Conservation (phyloP, 2,113 vertebrate species). For the Chamaetylas fuelleborni region DNA sequence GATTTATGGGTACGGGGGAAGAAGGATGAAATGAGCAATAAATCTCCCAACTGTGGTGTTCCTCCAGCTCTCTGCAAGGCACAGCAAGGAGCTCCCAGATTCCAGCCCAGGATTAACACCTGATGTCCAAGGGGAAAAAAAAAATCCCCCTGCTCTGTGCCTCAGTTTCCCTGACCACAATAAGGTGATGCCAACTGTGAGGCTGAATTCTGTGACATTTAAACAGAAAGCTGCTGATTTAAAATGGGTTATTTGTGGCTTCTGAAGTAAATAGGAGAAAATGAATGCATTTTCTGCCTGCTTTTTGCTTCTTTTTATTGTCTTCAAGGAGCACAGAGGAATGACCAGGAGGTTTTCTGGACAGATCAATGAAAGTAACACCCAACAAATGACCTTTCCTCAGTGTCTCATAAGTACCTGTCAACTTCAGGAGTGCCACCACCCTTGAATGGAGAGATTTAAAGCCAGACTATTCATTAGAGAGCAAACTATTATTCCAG, state of each 20-base stretch:
- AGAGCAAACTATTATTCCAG: conserved; percentile 59
- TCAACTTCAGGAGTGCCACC: conserved; percentile 41
- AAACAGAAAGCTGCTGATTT: background rate
- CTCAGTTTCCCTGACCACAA: background rate
- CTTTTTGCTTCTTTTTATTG: background rate
- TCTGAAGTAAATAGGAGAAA: background rate
- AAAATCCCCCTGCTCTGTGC: background rate
- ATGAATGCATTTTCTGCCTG: background rate
- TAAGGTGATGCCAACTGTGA: background rate
- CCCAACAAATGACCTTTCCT: conserved; percentile 51
- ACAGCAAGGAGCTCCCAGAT: background rate
- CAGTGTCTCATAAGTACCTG: conserved; percentile 43
- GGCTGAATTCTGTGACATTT: background rate
- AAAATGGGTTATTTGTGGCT: background rate
- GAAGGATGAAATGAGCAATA: background rate
- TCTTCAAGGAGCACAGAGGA: background rate
- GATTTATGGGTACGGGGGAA: background rate
- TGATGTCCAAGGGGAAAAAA: background rate
- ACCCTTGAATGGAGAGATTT: conserved; percentile 54
- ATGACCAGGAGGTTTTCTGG: conserved; percentile 32
- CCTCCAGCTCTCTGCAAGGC: background rate
- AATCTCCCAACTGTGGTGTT: background rate
- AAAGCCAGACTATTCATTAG: conserved; percentile 62
- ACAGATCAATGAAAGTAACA: conserved; percentile 25
- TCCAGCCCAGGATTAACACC: background rate